Evolutionary conservation across 37 sponge, comb jelly and placozoan species (phyloP).

Genomic region (Crambe crambe): DNA sequence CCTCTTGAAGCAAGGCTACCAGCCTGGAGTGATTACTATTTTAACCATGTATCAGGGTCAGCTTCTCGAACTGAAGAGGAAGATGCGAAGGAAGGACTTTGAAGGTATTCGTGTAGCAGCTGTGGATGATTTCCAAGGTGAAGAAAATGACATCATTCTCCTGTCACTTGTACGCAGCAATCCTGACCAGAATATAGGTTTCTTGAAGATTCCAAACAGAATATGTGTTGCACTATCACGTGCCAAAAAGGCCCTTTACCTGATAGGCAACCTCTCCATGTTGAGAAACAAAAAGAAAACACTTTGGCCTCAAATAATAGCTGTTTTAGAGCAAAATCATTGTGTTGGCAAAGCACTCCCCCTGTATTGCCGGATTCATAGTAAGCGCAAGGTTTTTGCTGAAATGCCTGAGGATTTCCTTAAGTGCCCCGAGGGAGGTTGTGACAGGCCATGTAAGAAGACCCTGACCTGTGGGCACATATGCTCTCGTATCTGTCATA

Average conservation of each 20-base stretch:
- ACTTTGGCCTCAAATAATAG: conserved; percentile 70
- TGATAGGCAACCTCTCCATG: conserved; percentile 86
- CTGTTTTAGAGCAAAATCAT: conserved; percentile 29
- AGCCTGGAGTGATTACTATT: conserved; percentile 73
- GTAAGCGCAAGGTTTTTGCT: conserved; percentile 18
- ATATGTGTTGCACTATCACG: conserved; percentile 91
- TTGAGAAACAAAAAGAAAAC: conserved; percentile 43
- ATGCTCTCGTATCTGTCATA: conserved; percentile 76
- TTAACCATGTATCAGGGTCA: conserved; percentile 92
- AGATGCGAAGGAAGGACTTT: conserved; percentile 42
- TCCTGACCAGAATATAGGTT: conserved; percentile 72
- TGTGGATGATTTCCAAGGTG: conserved; percentile 97
- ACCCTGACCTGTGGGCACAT: conserved; percentile 79
- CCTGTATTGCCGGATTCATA: conserved; percentile 78
- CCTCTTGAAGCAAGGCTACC: conserved; percentile 78
- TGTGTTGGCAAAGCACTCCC: conserved; percentile 60
- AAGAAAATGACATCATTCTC: conserved; percentile 90
- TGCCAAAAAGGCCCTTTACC: conserved; percentile 82
- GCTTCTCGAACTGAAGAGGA: conserved; percentile 62
- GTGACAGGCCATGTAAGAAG: conserved; percentile 41
- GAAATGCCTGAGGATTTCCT: conserved; percentile 45
- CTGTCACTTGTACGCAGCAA: conserved; percentile 88
- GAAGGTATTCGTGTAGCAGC: conserved; percentile 78
- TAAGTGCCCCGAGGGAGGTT: conserved; percentile 86
- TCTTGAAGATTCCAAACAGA: conserved; percentile 73